These are phyloP conservation scores for Valencia hispanica DNA, from an alignment of 2,797 vertebrate species.

Conservation along the genomic window DNA sequence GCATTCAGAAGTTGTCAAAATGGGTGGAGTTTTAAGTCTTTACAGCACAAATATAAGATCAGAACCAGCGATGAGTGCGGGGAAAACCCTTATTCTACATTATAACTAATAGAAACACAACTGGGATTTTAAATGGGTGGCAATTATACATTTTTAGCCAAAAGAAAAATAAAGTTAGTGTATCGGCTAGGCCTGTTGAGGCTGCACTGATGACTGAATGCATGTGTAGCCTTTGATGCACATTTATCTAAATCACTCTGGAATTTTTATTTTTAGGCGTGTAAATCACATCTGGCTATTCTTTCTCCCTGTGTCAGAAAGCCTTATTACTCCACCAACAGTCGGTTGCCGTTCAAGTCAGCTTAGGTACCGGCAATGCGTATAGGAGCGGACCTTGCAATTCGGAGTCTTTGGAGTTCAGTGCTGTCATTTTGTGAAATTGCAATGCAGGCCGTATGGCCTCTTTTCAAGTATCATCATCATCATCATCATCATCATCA, in stretches of 20 bases:
- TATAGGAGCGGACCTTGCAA: not conserved
- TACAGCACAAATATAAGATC: not conserved
- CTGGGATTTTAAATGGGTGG: not conserved
- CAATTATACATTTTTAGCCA: not conserved
- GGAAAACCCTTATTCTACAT: not conserved
- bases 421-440: not conserved
- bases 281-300: not conserved
- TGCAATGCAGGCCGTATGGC: not conserved
- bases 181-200: not conserved
- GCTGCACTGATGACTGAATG: not conserved
- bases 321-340: not conserved
- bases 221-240: not conserved
- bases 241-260: not conserved
- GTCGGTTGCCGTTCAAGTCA: not conserved
- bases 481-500: too few species aligned
- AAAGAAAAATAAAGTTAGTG: not conserved
- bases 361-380: not conserved
- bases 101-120: not conserved
- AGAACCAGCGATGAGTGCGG: not conserved
- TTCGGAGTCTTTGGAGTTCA: not conserved
- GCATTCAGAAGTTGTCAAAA: not conserved
- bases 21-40: not conserved
- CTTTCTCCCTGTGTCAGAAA: not conserved
- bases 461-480: too few species aligned
- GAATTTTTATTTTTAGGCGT: not conserved